A percentile compares a stretch with the other conserved stretches of the same genome.
phyloP scores from a whole-genome alignment of 2,888 invertebrate genomes.

The Encarsia formosa region DNA sequence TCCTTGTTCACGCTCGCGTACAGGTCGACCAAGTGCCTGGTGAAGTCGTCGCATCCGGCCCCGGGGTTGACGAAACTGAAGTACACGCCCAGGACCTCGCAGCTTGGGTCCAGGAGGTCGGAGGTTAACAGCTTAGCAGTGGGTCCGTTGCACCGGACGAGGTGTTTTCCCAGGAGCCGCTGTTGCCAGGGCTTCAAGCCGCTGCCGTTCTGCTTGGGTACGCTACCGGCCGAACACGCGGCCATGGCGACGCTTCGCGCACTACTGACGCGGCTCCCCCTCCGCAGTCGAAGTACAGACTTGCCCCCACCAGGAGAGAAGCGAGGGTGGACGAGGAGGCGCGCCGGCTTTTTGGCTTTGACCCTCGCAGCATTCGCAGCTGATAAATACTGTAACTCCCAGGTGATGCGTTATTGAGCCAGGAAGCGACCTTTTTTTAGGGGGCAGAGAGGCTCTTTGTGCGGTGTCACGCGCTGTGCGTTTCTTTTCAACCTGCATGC shows the following conservation, averaged over 20 bases:
- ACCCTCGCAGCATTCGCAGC: too few relatives aligned
- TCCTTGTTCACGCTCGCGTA: constrained; percentile 46
- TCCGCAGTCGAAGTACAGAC: too few relatives aligned
- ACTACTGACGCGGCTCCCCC: constrained; percentile 36
- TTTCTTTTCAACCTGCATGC: too few relatives aligned
- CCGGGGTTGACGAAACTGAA: constrained; percentile 70
- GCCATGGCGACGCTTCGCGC: constrained; percentile 34
- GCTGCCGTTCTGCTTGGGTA: constrained; percentile 4
- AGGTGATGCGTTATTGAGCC: too few relatives aligned
- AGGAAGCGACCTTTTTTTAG: too few relatives aligned
- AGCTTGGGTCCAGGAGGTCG: constrained; percentile 29
- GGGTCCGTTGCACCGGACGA: constrained; percentile 39
- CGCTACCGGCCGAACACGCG: constrained; percentile 29
- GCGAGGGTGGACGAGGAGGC: too few relatives aligned
- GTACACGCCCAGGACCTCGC: constrained; percentile 60
- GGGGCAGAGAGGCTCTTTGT: too few relatives aligned
- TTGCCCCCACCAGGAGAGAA: too few relatives aligned
- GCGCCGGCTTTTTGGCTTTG: too few relatives aligned
- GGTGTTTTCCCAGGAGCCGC: constrained; percentile 46
- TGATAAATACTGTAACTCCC: too few relatives aligned
- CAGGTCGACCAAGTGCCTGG: constrained; percentile 60
- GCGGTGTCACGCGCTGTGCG: too few relatives aligned
- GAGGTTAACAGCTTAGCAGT: constrained; percentile 27
- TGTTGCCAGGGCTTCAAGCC: constrained; percentile 42
- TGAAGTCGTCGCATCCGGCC: constrained; percentile 65